Conservation (phyloP, 2,113 vertebrate species). For the Halcyon malimbica region DNA sequence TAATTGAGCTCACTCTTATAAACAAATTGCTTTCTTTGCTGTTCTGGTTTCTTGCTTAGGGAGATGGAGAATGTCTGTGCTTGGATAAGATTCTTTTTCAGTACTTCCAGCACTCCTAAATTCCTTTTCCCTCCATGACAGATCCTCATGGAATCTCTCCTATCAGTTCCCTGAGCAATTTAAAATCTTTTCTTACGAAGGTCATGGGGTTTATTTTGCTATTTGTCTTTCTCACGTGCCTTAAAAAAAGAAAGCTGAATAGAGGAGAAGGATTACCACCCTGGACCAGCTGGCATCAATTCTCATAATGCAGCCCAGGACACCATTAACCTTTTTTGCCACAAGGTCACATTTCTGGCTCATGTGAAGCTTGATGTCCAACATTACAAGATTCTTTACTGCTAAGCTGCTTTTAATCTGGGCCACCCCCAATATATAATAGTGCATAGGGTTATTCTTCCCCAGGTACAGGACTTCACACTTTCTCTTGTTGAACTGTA, state of each 20-base stretch:
- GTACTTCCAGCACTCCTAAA: background rate
- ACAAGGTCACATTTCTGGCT: background rate
- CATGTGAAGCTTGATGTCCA: background rate
- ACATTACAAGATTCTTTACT: background rate
- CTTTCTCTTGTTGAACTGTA: no score
- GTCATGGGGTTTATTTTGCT: background rate
- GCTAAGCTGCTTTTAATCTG: background rate
- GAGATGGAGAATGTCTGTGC: background rate
- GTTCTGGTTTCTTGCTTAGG: background rate
- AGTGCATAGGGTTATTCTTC: background rate
- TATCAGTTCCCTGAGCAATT: background rate
- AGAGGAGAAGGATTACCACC: no score
- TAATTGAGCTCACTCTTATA: background rate
- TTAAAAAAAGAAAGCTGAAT: background rate
- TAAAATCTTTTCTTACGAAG: background rate
- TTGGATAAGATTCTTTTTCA: background rate
- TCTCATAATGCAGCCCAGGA: background rate
- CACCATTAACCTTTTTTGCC: no score
- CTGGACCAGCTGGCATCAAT: background rate
- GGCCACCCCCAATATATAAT: no score
- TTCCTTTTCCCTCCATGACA: background rate
- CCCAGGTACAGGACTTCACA: no score
- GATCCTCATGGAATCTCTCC: background rate
- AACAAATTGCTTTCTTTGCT: background rate
- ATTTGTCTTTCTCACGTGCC: background rate